A percentile compares a stretch with the other conserved stretches of the same genome.
These are phyloP conservation scores for Dendrolimus houi DNA, from an alignment of 2,888 invertebrate species.

Conservation along the genomic window DNA sequence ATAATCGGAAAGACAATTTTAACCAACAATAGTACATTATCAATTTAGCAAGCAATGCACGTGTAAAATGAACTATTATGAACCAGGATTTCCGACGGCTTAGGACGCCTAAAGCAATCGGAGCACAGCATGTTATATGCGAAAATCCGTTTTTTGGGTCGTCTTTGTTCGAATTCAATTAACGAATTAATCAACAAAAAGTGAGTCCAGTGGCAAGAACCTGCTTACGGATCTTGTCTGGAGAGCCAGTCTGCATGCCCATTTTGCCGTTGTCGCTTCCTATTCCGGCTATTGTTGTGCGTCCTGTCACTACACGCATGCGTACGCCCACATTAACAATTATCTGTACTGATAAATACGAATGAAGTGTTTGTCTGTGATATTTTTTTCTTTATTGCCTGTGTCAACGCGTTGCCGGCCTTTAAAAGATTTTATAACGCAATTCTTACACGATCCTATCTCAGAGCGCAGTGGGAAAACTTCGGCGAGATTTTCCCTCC, in stretches of 20 bases:
- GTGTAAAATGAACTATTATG: slow-evolving; percentile 26
- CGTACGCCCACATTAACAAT: slow-evolving; percentile 31
- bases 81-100: slow-evolving; percentile 61
- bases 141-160: slow-evolving; percentile 36
- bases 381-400: too few species aligned
- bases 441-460: too few species aligned
- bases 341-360: slow-evolving; percentile 6
- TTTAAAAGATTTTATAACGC: too few species aligned
- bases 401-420: too few species aligned
- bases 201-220: slow-evolving; percentile 43
- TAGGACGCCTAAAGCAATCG: slow-evolving; percentile 26
- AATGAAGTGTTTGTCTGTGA: too few species aligned
- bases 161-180: slow-evolving; percentile 40
- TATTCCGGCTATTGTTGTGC: slow-evolving; percentile 73
- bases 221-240: slow-evolving; percentile 61
- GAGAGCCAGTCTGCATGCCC: slow-evolving; percentile 49
- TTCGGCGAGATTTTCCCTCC: too few species aligned
- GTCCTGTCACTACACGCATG: slow-evolving; percentile 56
- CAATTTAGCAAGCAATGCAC: slow-evolving; percentile 4
- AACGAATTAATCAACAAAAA: slow-evolving; percentile 44
- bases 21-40: not conserved
- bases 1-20: not conserved
- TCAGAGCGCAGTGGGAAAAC: too few species aligned
- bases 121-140: slow-evolving; percentile 40
- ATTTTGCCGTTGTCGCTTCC: slow-evolving; percentile 63